phyloP scores from a whole-genome alignment of 2,888 invertebrate genomes.

The Ctena decussata region DNA sequence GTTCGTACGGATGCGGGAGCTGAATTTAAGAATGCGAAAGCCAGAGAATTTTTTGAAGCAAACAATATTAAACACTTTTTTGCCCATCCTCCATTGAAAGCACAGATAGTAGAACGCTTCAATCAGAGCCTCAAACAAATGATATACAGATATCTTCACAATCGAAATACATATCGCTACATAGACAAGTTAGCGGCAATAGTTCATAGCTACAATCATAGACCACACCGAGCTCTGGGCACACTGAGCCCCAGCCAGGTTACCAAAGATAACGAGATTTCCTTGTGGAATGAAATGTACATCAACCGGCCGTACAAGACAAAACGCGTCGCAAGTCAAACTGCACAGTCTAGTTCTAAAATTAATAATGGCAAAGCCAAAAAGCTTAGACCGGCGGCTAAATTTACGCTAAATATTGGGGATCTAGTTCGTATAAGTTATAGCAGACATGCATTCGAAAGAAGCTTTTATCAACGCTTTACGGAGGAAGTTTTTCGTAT shows the following conservation, averaged over 20 bases:
- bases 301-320: neutral
- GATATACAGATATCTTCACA: conserved; percentile 4
- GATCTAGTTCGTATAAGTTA: conserved; percentile 2
- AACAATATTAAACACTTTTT: conserved; percentile 5
- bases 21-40: neutral
- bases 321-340: no score
- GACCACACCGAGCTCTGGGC: neutral
- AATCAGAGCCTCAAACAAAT: conserved; percentile 2
- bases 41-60: neutral
- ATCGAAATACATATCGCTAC: conserved; percentile 1
- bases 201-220: neutral
- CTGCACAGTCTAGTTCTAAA: no score
- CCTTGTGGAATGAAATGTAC: conserved; percentile 21
- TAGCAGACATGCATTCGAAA: neutral
- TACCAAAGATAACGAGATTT: neutral
- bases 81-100: conserved; percentile 1
- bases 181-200: neutral
- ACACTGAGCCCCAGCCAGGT: neutral
- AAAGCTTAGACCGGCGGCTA: neutral
- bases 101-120: conserved; percentile 5
- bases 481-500: neutral
- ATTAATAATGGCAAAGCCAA: no score
- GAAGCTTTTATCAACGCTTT: neutral
- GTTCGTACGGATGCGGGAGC: neutral
- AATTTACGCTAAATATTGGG: neutral